A percentile compares a stretch with the other conserved stretches of the same genome.
These are phyloP conservation scores for Patiria pectinifera DNA, from an alignment of 53 echinoderm and acorn worm genomes.

Conservation along the genomic window DNA sequence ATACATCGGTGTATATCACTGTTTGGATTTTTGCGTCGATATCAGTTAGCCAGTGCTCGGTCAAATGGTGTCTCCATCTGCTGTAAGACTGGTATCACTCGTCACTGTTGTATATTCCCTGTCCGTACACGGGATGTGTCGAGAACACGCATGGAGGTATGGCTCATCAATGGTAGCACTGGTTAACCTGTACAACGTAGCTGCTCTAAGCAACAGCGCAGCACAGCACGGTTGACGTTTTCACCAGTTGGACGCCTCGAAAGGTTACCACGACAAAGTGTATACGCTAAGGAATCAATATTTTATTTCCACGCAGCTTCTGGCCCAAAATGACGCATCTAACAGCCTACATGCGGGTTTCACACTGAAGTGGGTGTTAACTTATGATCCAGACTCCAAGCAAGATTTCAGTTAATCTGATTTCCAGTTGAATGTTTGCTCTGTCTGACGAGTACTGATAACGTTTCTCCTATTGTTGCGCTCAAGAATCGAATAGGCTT, in stretches of 20 bases:
- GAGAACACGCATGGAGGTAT: background rate
- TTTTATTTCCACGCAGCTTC: slow-evolving; percentile 20
- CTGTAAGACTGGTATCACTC: background rate
- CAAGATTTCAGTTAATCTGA: background rate
- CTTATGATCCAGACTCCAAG: background rate
- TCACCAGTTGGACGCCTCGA: background rate
- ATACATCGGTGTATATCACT: too few relatives aligned
- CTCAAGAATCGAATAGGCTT: background rate
- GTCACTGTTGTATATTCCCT: background rate
- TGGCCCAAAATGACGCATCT: background rate
- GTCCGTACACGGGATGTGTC: background rate
- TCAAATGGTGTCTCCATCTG: too few relatives aligned
- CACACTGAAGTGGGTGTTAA: background rate
- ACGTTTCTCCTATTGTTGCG: background rate
- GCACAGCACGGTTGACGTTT: background rate
- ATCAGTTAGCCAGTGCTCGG: too few relatives aligned
- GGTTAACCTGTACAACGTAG: background rate
- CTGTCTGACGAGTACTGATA: background rate
- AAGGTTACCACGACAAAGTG: background rate
- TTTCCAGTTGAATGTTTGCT: background rate
- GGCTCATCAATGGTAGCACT: background rate
- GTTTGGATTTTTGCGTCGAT: too few relatives aligned
- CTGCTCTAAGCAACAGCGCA: background rate
- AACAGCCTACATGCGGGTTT: background rate
- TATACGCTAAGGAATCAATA: background rate